These are phyloP conservation scores for western clawed frog (Xenopus tropicalis) DNA, from an alignment of 2,113 vertebrate species.

Conservation along the genomic window DNA sequence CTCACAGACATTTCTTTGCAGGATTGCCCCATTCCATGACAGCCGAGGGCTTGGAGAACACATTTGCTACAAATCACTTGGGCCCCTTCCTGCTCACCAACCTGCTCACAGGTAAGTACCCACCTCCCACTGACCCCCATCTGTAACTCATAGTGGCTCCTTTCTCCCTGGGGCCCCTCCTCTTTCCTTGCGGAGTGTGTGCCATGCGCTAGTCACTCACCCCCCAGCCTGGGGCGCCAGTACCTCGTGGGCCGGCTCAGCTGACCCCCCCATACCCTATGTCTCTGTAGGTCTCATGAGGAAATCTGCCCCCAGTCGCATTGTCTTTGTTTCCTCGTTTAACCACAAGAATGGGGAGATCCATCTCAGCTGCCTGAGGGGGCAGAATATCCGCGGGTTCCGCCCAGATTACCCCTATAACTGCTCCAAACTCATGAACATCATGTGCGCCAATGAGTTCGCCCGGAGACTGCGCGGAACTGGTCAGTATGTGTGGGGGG, in stretches of 20 bases:
- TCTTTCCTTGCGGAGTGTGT: background rate
- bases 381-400: slow-evolving; percentile 31
- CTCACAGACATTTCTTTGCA: slow-evolving; percentile 41
- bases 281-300: slow-evolving; percentile 67
- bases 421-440: slow-evolving; percentile 81
- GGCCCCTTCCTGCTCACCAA: slow-evolving; percentile 86
- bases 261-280: too few relatives aligned
- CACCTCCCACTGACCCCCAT: too few relatives aligned
- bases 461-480: slow-evolving; percentile 69
- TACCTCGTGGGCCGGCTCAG: background rate
- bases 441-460: slow-evolving; percentile 75
- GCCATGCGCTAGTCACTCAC: background rate
- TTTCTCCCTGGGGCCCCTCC: too few relatives aligned
- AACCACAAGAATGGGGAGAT: slow-evolving; percentile 62
- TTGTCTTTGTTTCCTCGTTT: slow-evolving; percentile 73
- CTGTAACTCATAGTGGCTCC: too few relatives aligned
- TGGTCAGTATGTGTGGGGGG: slow-evolving; percentile 67
- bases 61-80: slow-evolving; percentile 78
- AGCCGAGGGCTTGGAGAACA: slow-evolving; percentile 68
- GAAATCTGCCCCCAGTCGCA: slow-evolving; percentile 64
- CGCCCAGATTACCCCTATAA: slow-evolving; percentile 47
- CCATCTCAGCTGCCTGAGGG: slow-evolving; percentile 64
- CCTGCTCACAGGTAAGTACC: slow-evolving; percentile 73
- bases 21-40: slow-evolving; percentile 69
- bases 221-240: background rate